Evolutionary conservation across 1,140 invertebrate genomes (phyloP).

Genomic region (Sipha flava): DNA sequence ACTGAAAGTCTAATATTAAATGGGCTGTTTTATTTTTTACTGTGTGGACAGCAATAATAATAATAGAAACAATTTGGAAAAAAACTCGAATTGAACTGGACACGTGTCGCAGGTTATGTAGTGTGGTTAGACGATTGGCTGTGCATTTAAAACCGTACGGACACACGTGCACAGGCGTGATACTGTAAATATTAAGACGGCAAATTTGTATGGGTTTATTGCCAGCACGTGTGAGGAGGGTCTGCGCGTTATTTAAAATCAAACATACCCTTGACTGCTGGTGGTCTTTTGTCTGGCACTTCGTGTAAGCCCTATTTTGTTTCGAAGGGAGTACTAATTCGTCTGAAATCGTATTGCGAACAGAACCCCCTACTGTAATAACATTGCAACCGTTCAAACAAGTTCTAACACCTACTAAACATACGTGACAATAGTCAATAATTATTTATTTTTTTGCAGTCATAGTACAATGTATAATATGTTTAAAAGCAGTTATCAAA

Average conservation of each 20-base stretch:
- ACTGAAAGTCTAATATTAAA: background rate
- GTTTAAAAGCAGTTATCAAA: too few relatives aligned
- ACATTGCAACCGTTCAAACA: too few relatives aligned
- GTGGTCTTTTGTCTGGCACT: background rate
- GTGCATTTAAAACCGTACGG: background rate
- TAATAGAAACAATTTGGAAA: background rate
- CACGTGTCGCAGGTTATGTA: background rate
- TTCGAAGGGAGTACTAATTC: background rate
- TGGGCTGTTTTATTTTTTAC: background rate
- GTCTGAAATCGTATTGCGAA: too few relatives aligned
- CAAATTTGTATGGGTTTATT: constrained; percentile 19
- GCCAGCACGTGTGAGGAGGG: background rate
- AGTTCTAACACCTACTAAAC: too few relatives aligned
- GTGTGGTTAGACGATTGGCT: constrained; percentile 27
- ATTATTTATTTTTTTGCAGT: too few relatives aligned
- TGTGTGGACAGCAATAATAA: background rate
- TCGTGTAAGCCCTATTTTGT: too few relatives aligned
- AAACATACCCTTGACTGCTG: constrained; percentile 3
- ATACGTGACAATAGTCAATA: too few relatives aligned
- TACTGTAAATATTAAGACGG: constrained; percentile 33
- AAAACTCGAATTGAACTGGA: background rate
- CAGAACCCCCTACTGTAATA: too few relatives aligned
- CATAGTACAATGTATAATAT: too few relatives aligned
- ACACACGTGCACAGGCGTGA: background rate
- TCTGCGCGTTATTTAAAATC: background rate